Conservation (phyloP, 2,888 invertebrate genomes). For the Torymus tubicola region DNA sequence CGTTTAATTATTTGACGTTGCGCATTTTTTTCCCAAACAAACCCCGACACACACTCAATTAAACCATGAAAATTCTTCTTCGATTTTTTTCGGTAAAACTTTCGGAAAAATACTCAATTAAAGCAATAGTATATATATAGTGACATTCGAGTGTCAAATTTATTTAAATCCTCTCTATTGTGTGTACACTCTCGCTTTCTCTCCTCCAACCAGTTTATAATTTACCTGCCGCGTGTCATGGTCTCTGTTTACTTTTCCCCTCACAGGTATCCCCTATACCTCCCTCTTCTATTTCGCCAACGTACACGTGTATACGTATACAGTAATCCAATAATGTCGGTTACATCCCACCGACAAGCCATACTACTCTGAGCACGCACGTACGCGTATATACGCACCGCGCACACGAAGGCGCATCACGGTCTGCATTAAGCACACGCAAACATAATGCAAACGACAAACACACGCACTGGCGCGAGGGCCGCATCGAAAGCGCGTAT, state of each 20-base stretch:
- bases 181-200: background rate
- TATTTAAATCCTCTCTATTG: slow-evolving; percentile 9
- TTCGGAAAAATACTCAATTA: background rate
- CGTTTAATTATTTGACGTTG: background rate
- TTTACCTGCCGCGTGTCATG: slow-evolving; percentile 32
- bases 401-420: background rate
- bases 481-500: background rate
- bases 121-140: too few relatives aligned
- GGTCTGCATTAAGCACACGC: slow-evolving; percentile 41
- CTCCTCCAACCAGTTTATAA: slow-evolving; percentile 4
- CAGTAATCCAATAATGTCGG: slow-evolving; percentile 57
- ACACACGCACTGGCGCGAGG: slow-evolving; percentile 13
- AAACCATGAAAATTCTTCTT: background rate
- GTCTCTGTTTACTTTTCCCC: slow-evolving; percentile 49
- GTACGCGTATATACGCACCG: background rate
- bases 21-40: slow-evolving; percentile 2
- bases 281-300: background rate
- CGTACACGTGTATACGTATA: slow-evolving; percentile 4
- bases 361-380: background rate
- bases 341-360: slow-evolving; percentile 53
- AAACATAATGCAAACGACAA: slow-evolving; percentile 55
- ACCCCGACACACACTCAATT: background rate
- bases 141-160: background rate
- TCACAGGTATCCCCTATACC: background rate
- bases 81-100: background rate